Evolutionary conservation across 2,888 invertebrate genomes (phyloP).

Genomic region (Andrena chrysosceles): DNA sequence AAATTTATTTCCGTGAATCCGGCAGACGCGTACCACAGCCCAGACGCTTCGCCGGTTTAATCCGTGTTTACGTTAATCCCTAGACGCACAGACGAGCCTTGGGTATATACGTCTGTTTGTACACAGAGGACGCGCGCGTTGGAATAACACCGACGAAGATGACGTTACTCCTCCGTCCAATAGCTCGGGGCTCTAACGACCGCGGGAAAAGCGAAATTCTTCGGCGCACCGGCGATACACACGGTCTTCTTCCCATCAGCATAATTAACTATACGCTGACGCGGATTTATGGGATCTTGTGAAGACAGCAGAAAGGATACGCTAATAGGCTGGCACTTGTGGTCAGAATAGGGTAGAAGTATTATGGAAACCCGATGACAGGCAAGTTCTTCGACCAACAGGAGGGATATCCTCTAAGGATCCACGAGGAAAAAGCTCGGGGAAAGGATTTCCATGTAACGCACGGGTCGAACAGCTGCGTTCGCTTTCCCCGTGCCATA

Average conservation of each 20-base stretch:
- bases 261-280: too few relatives aligned
- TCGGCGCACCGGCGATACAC: too few relatives aligned
- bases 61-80: slow-evolving; percentile 65
- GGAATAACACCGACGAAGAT: slow-evolving; percentile 26
- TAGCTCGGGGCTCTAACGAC: not conserved
- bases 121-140: slow-evolving; percentile 18
- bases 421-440: not conserved
- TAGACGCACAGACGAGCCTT: slow-evolving; percentile 34
- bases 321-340: too few relatives aligned
- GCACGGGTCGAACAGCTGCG: slow-evolving; percentile 3
- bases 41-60: slow-evolving; percentile 46
- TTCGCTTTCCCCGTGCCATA: not conserved
- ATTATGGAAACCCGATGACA: not conserved
- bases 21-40: slow-evolving; percentile 24
- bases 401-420: not conserved
- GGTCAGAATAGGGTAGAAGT: not conserved
- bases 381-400: not conserved
- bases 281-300: too few relatives aligned
- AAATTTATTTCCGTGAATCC: slow-evolving; percentile 43
- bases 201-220: not conserved
- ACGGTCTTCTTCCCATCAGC: too few relatives aligned
- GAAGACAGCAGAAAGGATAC: too few relatives aligned
- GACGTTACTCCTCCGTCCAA: not conserved
- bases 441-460: not conserved
- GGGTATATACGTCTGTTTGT: slow-evolving; percentile 33